Evolutionary conservation across 2,797 vertebrate species (phyloP).

Genomic region (Leptodactylus fallax): DNA sequence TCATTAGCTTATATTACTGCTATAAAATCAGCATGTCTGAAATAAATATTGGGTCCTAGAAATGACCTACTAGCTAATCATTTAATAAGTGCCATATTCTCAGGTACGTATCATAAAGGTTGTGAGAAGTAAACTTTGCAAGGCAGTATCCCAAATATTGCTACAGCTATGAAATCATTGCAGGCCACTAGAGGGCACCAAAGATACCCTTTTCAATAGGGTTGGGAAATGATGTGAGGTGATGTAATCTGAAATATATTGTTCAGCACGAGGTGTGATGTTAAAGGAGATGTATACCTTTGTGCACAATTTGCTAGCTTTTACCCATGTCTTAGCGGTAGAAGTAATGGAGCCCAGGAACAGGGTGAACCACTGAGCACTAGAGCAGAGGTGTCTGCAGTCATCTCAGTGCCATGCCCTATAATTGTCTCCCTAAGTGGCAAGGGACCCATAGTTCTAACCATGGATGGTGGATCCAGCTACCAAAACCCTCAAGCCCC

Average conservation of each 20-base stretch:
- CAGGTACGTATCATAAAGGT: not conserved
- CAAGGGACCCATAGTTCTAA: no score
- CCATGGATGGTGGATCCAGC: not conserved
- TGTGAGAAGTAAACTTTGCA: not conserved
- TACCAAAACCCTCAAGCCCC: not conserved
- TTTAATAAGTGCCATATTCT: not conserved
- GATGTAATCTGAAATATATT: constrained; percentile 48
- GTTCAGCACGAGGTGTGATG: constrained; percentile 9
- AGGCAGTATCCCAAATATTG: not conserved
- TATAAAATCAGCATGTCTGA: not conserved
- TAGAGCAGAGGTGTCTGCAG: not conserved
- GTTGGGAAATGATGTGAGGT: constrained; percentile 16
- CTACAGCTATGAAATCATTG: not conserved
- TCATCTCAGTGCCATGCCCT: not conserved
- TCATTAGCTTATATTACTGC: not conserved
- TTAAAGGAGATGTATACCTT: not conserved
- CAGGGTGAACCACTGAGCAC: not conserved
- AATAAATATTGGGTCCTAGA: no score
- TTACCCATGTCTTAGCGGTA: no score
- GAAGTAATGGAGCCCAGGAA: not conserved
- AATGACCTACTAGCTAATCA: not conserved
- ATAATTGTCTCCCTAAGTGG: not conserved
- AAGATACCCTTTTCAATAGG: constrained; percentile 7
- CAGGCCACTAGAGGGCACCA: constrained; percentile 41
- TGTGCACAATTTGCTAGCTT: not conserved